phyloP scores from a whole-genome alignment of 2,113 vertebrate species.

The Epinephelus lanceolatus region DNA sequence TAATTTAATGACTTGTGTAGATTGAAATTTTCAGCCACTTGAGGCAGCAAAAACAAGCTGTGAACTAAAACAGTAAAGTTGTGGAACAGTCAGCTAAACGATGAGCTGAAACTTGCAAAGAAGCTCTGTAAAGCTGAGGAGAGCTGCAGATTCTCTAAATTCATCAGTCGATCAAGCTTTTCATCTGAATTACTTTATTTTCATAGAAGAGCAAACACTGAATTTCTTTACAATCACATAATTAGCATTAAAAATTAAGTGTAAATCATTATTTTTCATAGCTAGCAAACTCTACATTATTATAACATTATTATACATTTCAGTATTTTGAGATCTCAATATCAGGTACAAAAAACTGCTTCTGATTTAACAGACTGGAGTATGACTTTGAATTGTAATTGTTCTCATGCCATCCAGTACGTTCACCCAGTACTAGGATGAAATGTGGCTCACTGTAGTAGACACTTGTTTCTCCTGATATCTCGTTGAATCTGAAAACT shows the following conservation, averaged over 20 bases:
- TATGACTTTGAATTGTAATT: background rate
- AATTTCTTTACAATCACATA: background rate
- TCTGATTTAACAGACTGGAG: background rate
- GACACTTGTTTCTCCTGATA: background rate
- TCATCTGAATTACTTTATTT: constrained; percentile 23
- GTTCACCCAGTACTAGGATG: background rate
- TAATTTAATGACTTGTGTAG: too few relatives aligned
- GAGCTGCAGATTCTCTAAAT: background rate
- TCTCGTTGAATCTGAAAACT: background rate
- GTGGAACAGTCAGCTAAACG: too few relatives aligned
- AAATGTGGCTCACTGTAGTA: background rate
- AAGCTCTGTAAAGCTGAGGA: too few relatives aligned
- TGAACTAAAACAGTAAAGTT: too few relatives aligned
- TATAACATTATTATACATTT: background rate
- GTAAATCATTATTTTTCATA: constrained; percentile 1
- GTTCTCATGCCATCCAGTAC: background rate
- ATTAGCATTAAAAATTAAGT: background rate
- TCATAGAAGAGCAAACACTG: constrained; percentile 1
- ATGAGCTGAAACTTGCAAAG: too few relatives aligned
- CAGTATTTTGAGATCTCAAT: background rate
- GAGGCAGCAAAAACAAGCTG: too few relatives aligned
- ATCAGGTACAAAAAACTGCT: background rate
- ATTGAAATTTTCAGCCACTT: too few relatives aligned
- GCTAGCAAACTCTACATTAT: constrained; percentile 8
- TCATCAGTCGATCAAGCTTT: background rate